phyloP scores from a whole-genome alignment of 1,140 invertebrate species.

The Megalonaias nervosa region DNA sequence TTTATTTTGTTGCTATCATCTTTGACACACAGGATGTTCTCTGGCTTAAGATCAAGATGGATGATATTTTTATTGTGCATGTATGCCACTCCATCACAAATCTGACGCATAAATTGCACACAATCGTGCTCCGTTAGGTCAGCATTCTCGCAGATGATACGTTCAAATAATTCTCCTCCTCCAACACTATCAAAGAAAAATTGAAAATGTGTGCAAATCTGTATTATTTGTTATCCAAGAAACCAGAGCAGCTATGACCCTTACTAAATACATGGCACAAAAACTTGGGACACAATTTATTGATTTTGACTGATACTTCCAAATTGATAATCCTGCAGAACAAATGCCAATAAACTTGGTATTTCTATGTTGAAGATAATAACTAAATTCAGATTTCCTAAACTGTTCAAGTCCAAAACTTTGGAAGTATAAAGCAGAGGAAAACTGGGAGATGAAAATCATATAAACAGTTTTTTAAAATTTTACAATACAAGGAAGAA shows the following conservation, averaged over 20 bases:
- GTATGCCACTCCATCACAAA: conserved; percentile 90
- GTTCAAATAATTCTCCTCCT: conserved; percentile 93
- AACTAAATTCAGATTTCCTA: too few relatives aligned
- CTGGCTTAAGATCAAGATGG: conserved; percentile 93
- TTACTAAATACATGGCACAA: background rate
- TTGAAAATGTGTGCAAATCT: background rate
- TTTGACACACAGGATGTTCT: conserved; percentile 93
- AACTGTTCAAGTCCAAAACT: too few relatives aligned
- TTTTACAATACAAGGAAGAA: too few relatives aligned
- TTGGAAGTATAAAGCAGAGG: too few relatives aligned
- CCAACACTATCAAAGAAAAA: conserved; percentile 79
- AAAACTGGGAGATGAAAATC: too few relatives aligned
- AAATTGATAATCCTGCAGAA: too few relatives aligned
- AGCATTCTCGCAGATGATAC: conserved; percentile 93
- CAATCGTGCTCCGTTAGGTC: conserved; percentile 92
- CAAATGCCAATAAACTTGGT: too few relatives aligned
- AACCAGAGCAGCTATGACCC: background rate
- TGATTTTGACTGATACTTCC: too few relatives aligned
- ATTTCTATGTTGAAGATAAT: too few relatives aligned
- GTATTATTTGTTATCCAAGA: background rate
- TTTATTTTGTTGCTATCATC: conserved; percentile 79
- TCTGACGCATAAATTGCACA: conserved; percentile 92
- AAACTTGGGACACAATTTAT: too few relatives aligned
- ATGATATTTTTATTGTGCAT: conserved; percentile 90
- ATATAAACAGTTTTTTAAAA: too few relatives aligned